phyloP scores from a whole-genome alignment of 2,113 vertebrate species.

The Ondatra zibethicus region DNA sequence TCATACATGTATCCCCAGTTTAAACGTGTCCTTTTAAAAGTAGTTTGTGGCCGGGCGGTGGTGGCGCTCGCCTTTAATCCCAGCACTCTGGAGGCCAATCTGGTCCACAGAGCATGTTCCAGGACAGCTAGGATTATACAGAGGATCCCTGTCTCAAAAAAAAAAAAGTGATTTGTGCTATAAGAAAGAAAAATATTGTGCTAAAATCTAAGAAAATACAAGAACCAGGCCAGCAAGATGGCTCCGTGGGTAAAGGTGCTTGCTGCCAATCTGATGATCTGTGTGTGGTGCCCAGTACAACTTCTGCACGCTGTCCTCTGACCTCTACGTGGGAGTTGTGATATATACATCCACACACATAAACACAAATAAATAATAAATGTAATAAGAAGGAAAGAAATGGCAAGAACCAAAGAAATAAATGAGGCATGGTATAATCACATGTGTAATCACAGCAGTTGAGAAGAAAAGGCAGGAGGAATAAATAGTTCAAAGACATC shows the following conservation, averaged over 20 bases:
- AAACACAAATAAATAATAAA: neutral
- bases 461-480: neutral
- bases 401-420: neutral
- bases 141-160: too few relatives aligned
- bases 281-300: neutral
- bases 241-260: neutral
- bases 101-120: too few relatives aligned
- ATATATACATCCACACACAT: neutral
- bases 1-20: neutral
- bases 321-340: neutral
- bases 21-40: neutral
- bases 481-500: neutral
- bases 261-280: neutral
- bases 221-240: neutral
- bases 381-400: neutral
- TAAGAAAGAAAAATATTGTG: neutral
- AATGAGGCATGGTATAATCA: neutral
- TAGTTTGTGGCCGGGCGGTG: neutral
- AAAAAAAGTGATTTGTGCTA: neutral
- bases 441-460: neutral
- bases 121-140: too few relatives aligned
- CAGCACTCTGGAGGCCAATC: too few relatives aligned
- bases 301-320: neutral
- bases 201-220: neutral
- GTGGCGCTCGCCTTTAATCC: too few relatives aligned